Percentiles rank a stretch among this genome's conserved stretches.
These are phyloP conservation scores for Seira sanloemensis DNA, from an alignment of 2,888 invertebrate species.

Conservation along the genomic window DNA sequence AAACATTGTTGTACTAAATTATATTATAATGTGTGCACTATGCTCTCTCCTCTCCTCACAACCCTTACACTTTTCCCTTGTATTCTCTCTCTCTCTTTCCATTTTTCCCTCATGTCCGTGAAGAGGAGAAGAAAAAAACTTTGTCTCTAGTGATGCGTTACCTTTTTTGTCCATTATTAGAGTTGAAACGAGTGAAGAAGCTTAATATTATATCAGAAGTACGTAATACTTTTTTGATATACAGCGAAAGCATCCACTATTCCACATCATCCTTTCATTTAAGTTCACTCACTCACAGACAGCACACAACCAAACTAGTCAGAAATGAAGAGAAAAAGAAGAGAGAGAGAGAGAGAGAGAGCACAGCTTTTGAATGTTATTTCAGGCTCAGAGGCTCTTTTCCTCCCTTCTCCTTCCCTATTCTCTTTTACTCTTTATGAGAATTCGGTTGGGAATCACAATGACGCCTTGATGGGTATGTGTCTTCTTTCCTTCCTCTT, in stretches of 20 bases:
- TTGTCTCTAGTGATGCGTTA: constrained; percentile 61
- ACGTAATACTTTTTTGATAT: constrained; percentile 51
- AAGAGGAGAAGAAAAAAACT: constrained; percentile 38
- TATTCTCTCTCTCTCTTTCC: background rate
- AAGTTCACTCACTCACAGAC: background rate
- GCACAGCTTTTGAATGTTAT: constrained; percentile 59
- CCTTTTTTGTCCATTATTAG: constrained; percentile 49
- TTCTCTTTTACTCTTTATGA: constrained; percentile 53
- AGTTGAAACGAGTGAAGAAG: constrained; percentile 25
- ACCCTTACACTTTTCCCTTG: background rate
- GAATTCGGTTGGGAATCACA: constrained; percentile 67
- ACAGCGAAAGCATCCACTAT: constrained; percentile 1
- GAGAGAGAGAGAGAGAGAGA: background rate
- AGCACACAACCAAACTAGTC: background rate
- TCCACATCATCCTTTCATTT: background rate
- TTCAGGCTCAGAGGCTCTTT: constrained; percentile 62
- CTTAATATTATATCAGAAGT: constrained; percentile 5
- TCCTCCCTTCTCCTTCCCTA: constrained; percentile 5
- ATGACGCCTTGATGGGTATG: constrained; percentile 63
- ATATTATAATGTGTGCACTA: constrained; percentile 36
- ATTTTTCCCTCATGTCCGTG: constrained; percentile 43
- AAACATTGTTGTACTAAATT: background rate
- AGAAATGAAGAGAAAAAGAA: background rate
- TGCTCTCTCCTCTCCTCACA: constrained; percentile 16
- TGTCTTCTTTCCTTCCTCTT: constrained; percentile 44